Evolutionary conservation across 2,888 invertebrate genomes (phyloP).

Genomic region (Ochropleura plecta): DNA sequence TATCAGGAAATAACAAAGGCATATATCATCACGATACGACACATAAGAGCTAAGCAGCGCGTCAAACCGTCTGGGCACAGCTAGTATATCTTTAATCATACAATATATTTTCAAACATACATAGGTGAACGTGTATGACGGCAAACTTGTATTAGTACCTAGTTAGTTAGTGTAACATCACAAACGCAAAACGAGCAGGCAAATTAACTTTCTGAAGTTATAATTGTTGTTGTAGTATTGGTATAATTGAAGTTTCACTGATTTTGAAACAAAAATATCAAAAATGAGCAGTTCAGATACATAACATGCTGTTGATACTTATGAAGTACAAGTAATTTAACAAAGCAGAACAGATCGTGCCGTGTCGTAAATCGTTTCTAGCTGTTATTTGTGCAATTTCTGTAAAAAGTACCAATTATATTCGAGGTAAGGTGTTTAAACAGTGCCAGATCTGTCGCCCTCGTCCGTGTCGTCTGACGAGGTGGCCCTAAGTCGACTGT

Average conservation of each 20-base stretch:
- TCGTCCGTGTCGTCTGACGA: not conserved
- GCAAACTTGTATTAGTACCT: not conserved
- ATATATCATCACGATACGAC: no score
- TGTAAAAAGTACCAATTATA: not conserved
- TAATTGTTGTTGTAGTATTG: not conserved
- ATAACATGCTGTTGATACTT: not conserved
- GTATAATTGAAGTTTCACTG: not conserved
- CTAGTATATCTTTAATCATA: no score
- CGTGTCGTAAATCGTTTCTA: not conserved
- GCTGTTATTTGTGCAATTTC: not conserved
- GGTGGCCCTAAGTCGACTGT: not conserved
- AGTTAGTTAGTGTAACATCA: not conserved
- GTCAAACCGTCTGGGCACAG: no score
- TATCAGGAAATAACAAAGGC: no score
- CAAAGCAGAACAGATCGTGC: not conserved
- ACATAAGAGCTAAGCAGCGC: no score
- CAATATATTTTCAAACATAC: not conserved
- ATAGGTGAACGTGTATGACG: not conserved
- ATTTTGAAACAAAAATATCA: no score
- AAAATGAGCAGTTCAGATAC: not conserved
- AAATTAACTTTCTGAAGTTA: not conserved
- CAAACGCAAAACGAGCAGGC: conserved; percentile 1
- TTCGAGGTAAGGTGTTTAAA: not conserved
- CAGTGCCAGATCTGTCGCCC: no score
- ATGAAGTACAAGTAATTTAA: no score